Base-by-base conservation (phyloP, 2,888 invertebrate genomes). In the Prosopocoilus inquinatus region DNA sequence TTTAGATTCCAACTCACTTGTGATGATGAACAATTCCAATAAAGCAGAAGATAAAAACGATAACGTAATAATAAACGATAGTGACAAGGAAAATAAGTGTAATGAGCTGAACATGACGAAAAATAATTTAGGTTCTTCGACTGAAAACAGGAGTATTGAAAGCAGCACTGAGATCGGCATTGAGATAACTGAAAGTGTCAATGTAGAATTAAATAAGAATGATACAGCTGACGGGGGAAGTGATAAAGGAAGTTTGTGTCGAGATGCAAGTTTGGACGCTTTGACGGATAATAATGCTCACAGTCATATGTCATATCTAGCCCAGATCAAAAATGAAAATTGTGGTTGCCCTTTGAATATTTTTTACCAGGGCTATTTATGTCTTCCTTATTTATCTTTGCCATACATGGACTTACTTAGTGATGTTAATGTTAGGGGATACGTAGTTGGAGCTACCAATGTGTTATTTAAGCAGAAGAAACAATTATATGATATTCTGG, bases 371-470 rank as follows among this genome's bases (percentile, higher is more conserved):
- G 97, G 97, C 46, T 91, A 92, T 72, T 82, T 97, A 11, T 97
- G 96, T 75, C 85, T 97, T 75, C 98, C 99, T 12, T 99, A 98
- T 77, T 80, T 98, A 61, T 96, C 96, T 2, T 80, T 99, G 62
- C 94, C 96, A 64, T 96, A 95, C 75, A 85, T 97, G 79, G 98
- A 98, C 79, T 80, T 96, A 53, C 78, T 99, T 51, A 87, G 88
- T 47, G 94, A 96, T 75, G 84, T 90, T 2, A 91, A 91, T 65
- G 93, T 96, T 5, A 80, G 89, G 59, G 91, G 90, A 43, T 91
- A 91, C 77, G 82, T 96, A 43, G 91, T 96, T 55, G 98, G 99
- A 36, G 97, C 97, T n/a, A 97, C 97, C 11, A 99, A 99, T 80
- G 90, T 96, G n/a, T 80, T 99, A 35, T 99, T 98, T 74, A 94